Percentiles rank a stretch among this genome's conserved stretches.
These are phyloP conservation scores for Ommatoiulus sabulosus DNA, from an alignment of 2,888 invertebrate species.

Conservation along the genomic window DNA sequence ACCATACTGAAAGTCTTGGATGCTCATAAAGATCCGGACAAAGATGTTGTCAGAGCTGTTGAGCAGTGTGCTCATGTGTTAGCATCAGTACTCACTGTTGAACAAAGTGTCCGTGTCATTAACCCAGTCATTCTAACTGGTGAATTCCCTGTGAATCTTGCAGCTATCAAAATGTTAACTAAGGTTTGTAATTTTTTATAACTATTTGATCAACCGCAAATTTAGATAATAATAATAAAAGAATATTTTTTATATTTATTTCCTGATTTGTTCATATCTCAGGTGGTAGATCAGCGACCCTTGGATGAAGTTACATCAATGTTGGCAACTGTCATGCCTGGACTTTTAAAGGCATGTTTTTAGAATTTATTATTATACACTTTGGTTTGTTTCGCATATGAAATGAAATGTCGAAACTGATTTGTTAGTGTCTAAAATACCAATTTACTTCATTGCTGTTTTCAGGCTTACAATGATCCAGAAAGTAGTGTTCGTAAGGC, in stretches of 20 bases:
- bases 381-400: not conserved
- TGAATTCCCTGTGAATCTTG: conserved; percentile 87
- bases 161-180: conserved; percentile 91
- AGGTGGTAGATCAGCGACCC: conserved; percentile 80
- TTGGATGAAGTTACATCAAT: conserved; percentile 78
- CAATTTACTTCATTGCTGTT: conserved; percentile 61
- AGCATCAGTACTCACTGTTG: conserved; percentile 84
- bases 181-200: conserved; percentile 61
- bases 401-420: not conserved
- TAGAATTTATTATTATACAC: not conserved
- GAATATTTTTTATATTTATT: not conserved
- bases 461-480: conserved; percentile 87
- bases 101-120: conserved; percentile 80
- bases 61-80: conserved; percentile 84
- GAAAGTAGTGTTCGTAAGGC: conserved; percentile 96
- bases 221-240: too few species aligned
- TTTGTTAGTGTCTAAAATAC: not conserved
- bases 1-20: conserved; percentile 89
- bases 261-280: not conserved
- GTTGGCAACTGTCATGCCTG: conserved; percentile 85
- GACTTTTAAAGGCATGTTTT: conserved; percentile 80
- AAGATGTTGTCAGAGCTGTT: conserved; percentile 80
- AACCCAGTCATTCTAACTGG: conserved; percentile 89
- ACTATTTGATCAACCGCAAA: not conserved
- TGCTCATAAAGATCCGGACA: conserved; percentile 77